A percentile compares a stretch with the other conserved stretches of the same genome.
These are phyloP conservation scores for Odontesthes bonariensis DNA, from an alignment of 2,113 vertebrate species.

Conservation along the genomic window DNA sequence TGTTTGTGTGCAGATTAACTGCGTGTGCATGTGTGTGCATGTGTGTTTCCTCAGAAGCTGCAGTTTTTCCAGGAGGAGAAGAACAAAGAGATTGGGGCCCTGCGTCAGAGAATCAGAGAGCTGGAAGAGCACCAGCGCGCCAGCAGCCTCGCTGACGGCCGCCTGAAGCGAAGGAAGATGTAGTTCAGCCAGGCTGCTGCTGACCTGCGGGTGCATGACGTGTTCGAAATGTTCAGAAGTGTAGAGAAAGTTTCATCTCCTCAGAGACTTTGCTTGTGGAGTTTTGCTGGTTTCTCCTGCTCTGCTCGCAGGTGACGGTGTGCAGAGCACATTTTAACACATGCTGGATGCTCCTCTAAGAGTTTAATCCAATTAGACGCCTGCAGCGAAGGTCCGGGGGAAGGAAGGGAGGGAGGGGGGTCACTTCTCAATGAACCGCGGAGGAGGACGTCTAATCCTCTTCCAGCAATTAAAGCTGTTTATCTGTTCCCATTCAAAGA, in stretches of 20 bases:
- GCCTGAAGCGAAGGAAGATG: slow-evolving; percentile 57
- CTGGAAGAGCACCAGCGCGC: slow-evolving; percentile 63
- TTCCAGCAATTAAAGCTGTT: slow-evolving; percentile 32
- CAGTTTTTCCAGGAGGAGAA: slow-evolving; percentile 76
- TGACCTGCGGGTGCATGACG: neutral
- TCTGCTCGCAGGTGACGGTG: slow-evolving; percentile 27
- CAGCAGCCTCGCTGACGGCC: neutral
- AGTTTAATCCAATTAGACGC: slow-evolving; percentile 68
- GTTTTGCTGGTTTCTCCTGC: neutral
- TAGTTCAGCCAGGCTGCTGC: slow-evolving; percentile 17
- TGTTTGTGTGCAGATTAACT: no score
- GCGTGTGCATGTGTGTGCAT: neutral
- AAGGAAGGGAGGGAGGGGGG: neutral
- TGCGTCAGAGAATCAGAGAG: slow-evolving; percentile 73
- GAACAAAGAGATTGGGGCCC: slow-evolving; percentile 61
- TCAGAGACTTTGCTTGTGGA: neutral
- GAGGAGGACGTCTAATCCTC: neutral
- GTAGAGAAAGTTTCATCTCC: neutral
- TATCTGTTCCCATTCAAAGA: slow-evolving; percentile 25
- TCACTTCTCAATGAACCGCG: slow-evolving; percentile 9
- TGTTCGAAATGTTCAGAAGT: slow-evolving; percentile 13
- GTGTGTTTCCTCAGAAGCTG: slow-evolving; percentile 64
- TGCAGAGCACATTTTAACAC: slow-evolving; percentile 28
- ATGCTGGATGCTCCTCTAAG: slow-evolving; percentile 27
- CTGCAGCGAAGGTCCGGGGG: neutral